Conservation (phyloP, 1,140 invertebrate species). For the Bacillus rossius region DNA sequence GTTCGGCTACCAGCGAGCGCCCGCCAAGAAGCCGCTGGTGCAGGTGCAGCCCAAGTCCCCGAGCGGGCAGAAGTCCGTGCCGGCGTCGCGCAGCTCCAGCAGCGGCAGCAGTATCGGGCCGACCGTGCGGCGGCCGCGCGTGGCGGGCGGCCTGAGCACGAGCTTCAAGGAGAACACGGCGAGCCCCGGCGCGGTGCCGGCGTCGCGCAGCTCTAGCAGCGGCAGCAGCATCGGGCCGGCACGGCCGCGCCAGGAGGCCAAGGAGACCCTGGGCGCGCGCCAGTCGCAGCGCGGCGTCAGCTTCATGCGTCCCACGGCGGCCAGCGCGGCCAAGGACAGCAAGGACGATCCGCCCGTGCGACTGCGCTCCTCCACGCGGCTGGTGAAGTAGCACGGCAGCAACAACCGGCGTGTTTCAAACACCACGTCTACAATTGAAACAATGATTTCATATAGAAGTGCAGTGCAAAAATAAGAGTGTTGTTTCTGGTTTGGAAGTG, state of each 20-base stretch:
- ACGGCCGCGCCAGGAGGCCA: conserved; percentile 27
- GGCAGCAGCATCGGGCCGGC: conserved; percentile 57
- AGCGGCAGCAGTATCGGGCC: conserved; percentile 36
- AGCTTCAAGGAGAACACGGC: conserved; percentile 38
- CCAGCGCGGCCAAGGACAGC: conserved; percentile 52
- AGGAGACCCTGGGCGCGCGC: conserved; percentile 24
- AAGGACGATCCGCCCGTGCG: not conserved
- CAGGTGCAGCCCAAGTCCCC: conserved; percentile 23
- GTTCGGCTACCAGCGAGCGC: conserved; percentile 13
- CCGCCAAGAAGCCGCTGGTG: conserved; percentile 35
- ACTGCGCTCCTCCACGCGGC: not conserved
- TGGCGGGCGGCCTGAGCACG: conserved; percentile 28
- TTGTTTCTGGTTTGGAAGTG: too few relatives aligned
- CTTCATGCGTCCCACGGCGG: conserved; percentile 58
- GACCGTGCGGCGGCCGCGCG: conserved; percentile 22
- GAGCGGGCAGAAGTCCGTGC: not conserved
- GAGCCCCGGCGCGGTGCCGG: conserved; percentile 49
- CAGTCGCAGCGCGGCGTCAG: conserved; percentile 41
- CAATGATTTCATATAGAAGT: too few relatives aligned
- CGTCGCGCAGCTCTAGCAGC: conserved; percentile 64
- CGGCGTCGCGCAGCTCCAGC: conserved; percentile 40
- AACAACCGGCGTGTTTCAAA: too few relatives aligned
- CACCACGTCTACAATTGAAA: too few relatives aligned
- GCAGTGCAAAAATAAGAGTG: too few relatives aligned
- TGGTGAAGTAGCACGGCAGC: too few relatives aligned